phyloP scores from a whole-genome alignment of 2,113 vertebrate genomes.

The Dryoscopus gambensis region DNA sequence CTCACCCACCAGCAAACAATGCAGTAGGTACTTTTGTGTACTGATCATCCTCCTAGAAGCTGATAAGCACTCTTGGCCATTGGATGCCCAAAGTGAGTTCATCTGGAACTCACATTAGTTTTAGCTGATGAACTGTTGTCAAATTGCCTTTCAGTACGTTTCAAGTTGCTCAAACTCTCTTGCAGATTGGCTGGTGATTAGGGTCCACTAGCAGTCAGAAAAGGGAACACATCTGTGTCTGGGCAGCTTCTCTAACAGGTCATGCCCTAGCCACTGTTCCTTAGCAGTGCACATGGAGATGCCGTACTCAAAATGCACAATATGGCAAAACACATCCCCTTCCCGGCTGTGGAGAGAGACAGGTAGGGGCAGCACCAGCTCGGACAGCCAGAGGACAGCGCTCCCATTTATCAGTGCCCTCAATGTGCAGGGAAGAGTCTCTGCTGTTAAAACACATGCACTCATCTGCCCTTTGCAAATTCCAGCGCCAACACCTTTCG shows the following conservation, averaged over 20 bases:
- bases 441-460: background rate
- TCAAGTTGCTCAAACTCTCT: background rate
- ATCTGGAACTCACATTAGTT: background rate
- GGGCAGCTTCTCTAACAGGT: background rate
- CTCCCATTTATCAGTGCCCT: background rate
- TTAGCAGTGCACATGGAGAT: background rate
- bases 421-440: no score
- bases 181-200: background rate
- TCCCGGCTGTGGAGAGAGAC: background rate
- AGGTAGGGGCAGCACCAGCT: background rate
- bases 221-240: background rate
- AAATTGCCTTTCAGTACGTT: background rate
- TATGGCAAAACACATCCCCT: background rate
- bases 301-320: background rate
- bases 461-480: background rate
- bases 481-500: background rate
- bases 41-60: background rate
- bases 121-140: background rate
- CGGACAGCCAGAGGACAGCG: rapidly evolving
- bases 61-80: background rate
- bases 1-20: background rate
- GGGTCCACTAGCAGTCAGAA: background rate
- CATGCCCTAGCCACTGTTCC: rapidly evolving
- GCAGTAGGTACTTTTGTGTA: background rate
- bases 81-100: background rate